Percentiles rank a stretch among this genome's conserved stretches.
Evolutionary conservation across 2,888 invertebrate genomes (phyloP).

Genomic region (Ommatoiulus sabulosus): DNA sequence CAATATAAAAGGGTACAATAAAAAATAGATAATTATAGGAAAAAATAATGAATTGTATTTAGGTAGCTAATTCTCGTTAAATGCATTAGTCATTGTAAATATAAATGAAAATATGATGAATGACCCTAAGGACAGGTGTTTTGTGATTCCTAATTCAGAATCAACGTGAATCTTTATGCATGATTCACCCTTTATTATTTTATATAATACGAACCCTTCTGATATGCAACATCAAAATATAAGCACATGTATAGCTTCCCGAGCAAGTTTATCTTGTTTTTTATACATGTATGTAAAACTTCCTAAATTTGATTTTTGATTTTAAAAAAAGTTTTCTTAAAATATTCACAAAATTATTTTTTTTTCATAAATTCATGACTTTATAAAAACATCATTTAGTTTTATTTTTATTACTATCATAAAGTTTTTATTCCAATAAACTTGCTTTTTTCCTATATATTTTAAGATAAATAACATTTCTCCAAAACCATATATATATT

Average conservation of each 20-base stretch:
- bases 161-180: not conserved
- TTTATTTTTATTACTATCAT: not conserved
- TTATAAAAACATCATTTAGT: too few species aligned
- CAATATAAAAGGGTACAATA: not conserved
- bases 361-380: too few species aligned
- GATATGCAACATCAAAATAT: too few species aligned
- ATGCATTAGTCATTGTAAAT: slow-evolving; percentile 18
- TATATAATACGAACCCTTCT: too few species aligned
- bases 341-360: not conserved
- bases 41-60: not conserved
- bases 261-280: too few species aligned
- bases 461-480: not conserved
- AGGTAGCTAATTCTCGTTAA: not conserved
- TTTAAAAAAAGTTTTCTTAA: not conserved
- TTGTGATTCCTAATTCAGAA: not conserved
- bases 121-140: not conserved
- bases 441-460: not conserved
- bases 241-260: too few species aligned
- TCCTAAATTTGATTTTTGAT: too few species aligned
- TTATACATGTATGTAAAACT: too few species aligned
- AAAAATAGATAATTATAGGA: slow-evolving; percentile 1
- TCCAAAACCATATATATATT: not conserved
- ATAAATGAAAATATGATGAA: not conserved
- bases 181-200: not conserved
- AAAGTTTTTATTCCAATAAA: not conserved